Evolutionary conservation across 1,140 invertebrate species (phyloP).

Genomic region (Brevipalpus yothersi): DNA sequence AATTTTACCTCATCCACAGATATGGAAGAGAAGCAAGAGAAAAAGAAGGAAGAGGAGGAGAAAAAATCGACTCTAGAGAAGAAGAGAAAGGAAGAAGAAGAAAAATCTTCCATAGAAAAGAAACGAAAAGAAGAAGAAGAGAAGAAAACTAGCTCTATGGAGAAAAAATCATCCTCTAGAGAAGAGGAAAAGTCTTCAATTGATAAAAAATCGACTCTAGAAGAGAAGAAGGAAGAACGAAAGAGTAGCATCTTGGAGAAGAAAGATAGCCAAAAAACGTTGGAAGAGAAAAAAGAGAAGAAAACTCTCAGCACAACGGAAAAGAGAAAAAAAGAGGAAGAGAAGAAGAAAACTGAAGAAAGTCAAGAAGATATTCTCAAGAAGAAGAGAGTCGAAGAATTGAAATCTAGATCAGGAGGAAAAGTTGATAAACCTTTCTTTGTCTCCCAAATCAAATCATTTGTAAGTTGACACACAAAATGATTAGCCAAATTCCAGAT

Average conservation of each 20-base stretch:
- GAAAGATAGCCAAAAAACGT: constrained; percentile 25
- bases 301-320: no score
- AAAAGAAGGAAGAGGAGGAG: neutral
- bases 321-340: no score
- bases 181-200: neutral
- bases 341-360: no score
- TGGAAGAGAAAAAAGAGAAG: no score
- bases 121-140: no score
- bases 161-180: neutral
- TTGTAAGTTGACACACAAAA: constrained; percentile 4
- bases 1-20: neutral
- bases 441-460: constrained; percentile 2
- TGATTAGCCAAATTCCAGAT: no score
- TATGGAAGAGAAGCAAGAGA: neutral
- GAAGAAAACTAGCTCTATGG: no score
- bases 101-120: constrained; percentile 22
- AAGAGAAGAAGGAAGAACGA: constrained; percentile 7
- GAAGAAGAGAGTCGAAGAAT: constrained; percentile 17
- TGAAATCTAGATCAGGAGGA: neutral
- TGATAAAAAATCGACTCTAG: neutral
- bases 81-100: constrained; percentile 25
- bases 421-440: constrained; percentile 6
- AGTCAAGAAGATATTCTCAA: no score
- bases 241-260: constrained; percentile 23
- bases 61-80: neutral